phyloP scores from a whole-genome alignment of 2,888 invertebrate species.

The Ethmia dodecea region DNA sequence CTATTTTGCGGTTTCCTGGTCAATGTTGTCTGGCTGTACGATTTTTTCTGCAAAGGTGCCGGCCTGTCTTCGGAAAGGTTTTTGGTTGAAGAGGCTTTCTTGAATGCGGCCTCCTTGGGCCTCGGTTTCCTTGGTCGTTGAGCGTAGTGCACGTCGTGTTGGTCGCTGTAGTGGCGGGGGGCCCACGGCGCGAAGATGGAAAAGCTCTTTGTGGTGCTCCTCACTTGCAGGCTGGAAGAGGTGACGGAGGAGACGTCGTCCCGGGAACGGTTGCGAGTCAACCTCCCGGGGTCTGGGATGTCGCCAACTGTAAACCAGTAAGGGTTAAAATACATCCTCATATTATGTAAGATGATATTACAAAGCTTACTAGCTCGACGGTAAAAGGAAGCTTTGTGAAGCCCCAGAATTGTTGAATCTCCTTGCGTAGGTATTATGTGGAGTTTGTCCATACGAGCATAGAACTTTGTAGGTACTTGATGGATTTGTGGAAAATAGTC shows the following conservation, averaged over 20 bases:
- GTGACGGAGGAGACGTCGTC: conserved; percentile 85
- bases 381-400: too few species aligned
- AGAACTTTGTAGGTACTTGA: too few species aligned
- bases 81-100: conserved; percentile 69
- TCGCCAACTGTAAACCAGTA: conserved; percentile 86
- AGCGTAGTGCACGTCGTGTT: conserved; percentile 87
- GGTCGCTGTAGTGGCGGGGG: conserved; percentile 84
- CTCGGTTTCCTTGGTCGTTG: conserved; percentile 73
- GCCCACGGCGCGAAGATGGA: conserved; percentile 92
- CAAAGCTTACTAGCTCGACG: too few species aligned
- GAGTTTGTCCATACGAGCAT: too few species aligned
- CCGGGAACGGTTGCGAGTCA: conserved; percentile 81
- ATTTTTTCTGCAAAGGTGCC: conserved; percentile 67
- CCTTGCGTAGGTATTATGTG: too few species aligned
- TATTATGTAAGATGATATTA: too few species aligned
- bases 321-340: too few species aligned
- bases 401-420: too few species aligned
- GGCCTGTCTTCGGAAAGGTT: conserved; percentile 45
- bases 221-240: conserved; percentile 81
- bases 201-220: conserved; percentile 87
- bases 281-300: conserved; percentile 85
- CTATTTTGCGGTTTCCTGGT: conserved; percentile 48
- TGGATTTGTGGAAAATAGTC: too few species aligned
- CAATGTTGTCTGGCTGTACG: conserved; percentile 64
- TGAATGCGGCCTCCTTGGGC: conserved; percentile 44